Evolutionary conservation across 2,113 vertebrate species (phyloP).

Genomic region (Anguilla rostrata): DNA sequence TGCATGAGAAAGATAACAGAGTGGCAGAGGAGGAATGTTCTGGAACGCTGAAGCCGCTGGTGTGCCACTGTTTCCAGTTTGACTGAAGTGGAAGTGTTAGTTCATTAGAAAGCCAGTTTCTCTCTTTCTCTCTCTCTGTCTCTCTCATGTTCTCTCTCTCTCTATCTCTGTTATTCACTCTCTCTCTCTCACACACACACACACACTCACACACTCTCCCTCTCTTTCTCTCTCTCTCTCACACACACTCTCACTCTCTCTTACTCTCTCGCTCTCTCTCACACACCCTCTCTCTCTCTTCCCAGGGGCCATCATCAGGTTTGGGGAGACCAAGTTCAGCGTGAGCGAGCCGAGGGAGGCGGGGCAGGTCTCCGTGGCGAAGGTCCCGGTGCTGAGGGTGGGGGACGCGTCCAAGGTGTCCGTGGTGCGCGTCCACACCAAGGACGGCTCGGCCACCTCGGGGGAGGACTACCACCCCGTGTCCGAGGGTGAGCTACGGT

Average conservation of each 20-base stretch:
- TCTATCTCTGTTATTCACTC: too few species aligned
- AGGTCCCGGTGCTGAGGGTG: constrained; percentile 76
- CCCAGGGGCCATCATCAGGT: constrained; percentile 85
- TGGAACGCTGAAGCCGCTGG: not conserved
- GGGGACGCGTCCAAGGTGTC: constrained; percentile 82
- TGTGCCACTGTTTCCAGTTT: not conserved
- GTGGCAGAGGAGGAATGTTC: not conserved
- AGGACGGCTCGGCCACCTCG: constrained; percentile 81
- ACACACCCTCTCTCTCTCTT: constrained; percentile 44
- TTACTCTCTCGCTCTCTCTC: constrained; percentile 16
- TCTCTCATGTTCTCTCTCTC: too few species aligned
- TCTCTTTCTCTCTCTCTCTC: too few species aligned
- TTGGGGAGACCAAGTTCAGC: constrained; percentile 77
- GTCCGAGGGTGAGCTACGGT: constrained; percentile 72
- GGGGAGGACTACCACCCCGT: constrained; percentile 82
- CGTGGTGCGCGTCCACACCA: constrained; percentile 81
- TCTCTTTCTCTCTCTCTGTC: too few species aligned
- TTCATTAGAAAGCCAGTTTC: not conserved
- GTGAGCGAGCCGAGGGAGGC: constrained; percentile 73
- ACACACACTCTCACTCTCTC: not conserved
- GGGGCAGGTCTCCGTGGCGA: constrained; percentile 67
- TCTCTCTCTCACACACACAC: too few species aligned
- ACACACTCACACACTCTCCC: too few species aligned
- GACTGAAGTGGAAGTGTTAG: constrained; percentile 1
- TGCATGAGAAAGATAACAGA: not conserved